Percentiles rank a stretch among this genome's conserved stretches.
These are phyloP conservation scores for Cheilosia variabilis DNA, from an alignment of 2,888 invertebrate species.

Conservation along the genomic window DNA sequence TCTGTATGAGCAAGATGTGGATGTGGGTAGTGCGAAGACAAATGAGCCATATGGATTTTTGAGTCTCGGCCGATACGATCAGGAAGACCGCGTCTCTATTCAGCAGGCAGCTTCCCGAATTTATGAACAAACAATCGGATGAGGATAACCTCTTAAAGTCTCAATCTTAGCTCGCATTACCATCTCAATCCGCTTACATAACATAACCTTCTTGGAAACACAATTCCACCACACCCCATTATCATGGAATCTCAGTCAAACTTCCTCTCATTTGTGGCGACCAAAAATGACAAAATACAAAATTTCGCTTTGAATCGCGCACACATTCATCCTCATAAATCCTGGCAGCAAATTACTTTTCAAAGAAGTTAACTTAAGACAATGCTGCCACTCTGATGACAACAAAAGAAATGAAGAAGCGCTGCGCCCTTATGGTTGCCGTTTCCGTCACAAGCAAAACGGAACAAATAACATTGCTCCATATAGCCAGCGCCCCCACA, in stretches of 20 bases:
- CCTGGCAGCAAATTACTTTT: conserved; percentile 71
- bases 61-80: too few relatives aligned
- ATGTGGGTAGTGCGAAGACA: too few relatives aligned
- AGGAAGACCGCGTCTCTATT: too few relatives aligned
- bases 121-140: too few relatives aligned
- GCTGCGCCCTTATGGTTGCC: conserved; percentile 70
- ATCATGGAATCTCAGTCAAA: not conserved
- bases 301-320: conserved; percentile 49
- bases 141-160: too few relatives aligned
- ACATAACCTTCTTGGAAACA: too few relatives aligned
- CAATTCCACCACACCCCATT: not conserved
- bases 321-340: conserved; percentile 72
- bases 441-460: conserved; percentile 71
- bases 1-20: too few relatives aligned
- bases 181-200: too few relatives aligned
- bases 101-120: too few relatives aligned
- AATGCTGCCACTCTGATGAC: conserved; percentile 66
- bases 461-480: conserved; percentile 62
- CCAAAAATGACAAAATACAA: conserved; percentile 34
- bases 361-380: conserved; percentile 72
- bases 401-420: conserved; percentile 36
- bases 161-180: too few relatives aligned
- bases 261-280: not conserved
- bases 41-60: too few relatives aligned
- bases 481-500: not conserved